Conservation (phyloP, 2,113 vertebrate species). For the Cyrtonyx montezumae region DNA sequence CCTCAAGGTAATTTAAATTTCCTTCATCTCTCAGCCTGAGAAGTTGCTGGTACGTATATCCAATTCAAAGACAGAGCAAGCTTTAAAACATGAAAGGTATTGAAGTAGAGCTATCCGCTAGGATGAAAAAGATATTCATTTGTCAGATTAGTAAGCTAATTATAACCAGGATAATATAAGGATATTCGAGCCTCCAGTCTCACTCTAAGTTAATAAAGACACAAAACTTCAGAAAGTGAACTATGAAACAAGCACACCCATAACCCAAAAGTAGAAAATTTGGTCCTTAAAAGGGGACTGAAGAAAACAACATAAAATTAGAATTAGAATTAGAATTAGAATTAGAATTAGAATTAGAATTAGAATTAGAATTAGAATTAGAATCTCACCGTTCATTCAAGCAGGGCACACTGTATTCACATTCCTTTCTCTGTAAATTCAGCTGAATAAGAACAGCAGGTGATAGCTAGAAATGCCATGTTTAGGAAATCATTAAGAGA, state of each 20-base stretch:
- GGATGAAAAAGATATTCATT: not conserved
- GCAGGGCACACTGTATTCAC: not conserved
- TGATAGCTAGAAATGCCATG: not conserved
- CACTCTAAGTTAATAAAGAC: not conserved
- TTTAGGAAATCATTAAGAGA: not conserved
- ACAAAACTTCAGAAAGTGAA: not conserved
- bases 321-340: not conserved
- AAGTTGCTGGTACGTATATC: not conserved
- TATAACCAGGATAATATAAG: not conserved
- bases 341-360: too few relatives aligned
- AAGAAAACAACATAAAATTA: not conserved
- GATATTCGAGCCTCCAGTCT: not conserved
- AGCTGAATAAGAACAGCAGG: not conserved
- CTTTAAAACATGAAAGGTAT: not conserved
- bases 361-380: not conserved
- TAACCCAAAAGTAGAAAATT: not conserved
- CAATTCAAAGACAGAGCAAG: conserved; percentile 3
- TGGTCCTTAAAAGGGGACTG: not conserved
- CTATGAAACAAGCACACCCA: not conserved
- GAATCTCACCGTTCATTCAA: not conserved
- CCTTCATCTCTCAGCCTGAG: conserved; percentile 13
- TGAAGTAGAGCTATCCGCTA: not conserved
- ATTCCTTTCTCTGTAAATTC: not conserved
- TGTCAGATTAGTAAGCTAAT: conserved; percentile 19
- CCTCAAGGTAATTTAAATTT: conserved; percentile 47